phyloP scores from a whole-genome alignment of 2,113 vertebrate genomes.

The Etheostoma spectabile region DNA sequence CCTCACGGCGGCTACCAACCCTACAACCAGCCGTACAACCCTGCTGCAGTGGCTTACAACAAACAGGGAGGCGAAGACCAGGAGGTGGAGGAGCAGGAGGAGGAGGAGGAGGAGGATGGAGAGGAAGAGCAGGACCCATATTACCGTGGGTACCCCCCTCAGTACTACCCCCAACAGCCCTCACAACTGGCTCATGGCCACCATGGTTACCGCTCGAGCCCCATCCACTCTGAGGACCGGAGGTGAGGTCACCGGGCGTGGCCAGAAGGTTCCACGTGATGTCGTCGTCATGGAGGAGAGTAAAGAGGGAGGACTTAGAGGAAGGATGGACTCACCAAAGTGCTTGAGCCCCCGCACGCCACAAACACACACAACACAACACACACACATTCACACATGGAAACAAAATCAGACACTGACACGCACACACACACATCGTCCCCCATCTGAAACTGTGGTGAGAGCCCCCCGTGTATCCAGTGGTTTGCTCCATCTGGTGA shows the following conservation, averaged over 20 bases:
- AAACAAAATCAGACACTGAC: slow-evolving; percentile 45
- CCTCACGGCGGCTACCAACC: slow-evolving; percentile 88
- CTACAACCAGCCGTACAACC: slow-evolving; percentile 80
- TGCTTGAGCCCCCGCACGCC: slow-evolving; percentile 64
- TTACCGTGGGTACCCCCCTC: slow-evolving; percentile 85
- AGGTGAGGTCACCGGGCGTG: slow-evolving; percentile 89
- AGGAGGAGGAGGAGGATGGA: slow-evolving; percentile 83
- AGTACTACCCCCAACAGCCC: slow-evolving; percentile 83
- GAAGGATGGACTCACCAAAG: slow-evolving; percentile 68
- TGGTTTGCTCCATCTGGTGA: slow-evolving; percentile 48
- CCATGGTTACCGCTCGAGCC: slow-evolving; percentile 77
- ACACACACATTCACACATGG: slow-evolving; percentile 34
- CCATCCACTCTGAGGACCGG: slow-evolving; percentile 87
- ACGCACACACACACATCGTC: slow-evolving; percentile 16
- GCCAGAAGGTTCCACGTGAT: slow-evolving; percentile 79
- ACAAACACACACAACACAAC: slow-evolving; percentile 28
- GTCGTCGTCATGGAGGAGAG: slow-evolving; percentile 50
- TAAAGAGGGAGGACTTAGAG: slow-evolving; percentile 53
- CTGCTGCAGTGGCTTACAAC: slow-evolving; percentile 66
- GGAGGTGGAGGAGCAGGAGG: slow-evolving; percentile 66
- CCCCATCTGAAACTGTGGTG: slow-evolving; percentile 50
- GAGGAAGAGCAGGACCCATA: slow-evolving; percentile 86
- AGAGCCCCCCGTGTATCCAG: slow-evolving; percentile 27
- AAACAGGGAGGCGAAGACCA: slow-evolving; percentile 79
- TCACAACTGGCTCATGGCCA: slow-evolving; percentile 74